Evolutionary conservation across 2,113 vertebrate genomes (phyloP), one percentile per base, ranked within the genome.

Genomic region (Gallinago jamesoni): DNA sequence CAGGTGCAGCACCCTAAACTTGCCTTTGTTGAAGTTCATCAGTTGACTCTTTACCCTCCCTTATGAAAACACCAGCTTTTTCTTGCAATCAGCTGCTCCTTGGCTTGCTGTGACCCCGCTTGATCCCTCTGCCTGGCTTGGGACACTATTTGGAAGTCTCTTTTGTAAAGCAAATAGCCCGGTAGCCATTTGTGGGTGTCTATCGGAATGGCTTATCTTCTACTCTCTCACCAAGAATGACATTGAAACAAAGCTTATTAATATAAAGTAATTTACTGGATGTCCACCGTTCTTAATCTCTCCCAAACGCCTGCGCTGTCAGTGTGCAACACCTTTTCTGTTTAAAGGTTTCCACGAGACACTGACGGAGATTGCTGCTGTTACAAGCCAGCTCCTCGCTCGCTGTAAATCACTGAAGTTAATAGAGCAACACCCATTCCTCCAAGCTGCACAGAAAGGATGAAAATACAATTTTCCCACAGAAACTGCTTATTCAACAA

Each of bases 401-500:
- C 74, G 39, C 55, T 93, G 92, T 95, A 91, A 95, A 96, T 96
- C 91, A 83, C 83, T 78, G 66, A 76, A 86, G 68, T 70, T 94
- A 91, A 77, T 66, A 95, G 67, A 92, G 87, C 87, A 90, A 88
- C 93, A 83, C 84, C 94, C 82, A 73, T 94, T 96, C 95, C 85
- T 90, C 60, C 31, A 43, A 70, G 69, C 80, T 64, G 60, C 70
- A 78, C 45, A 78, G 75, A 93, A 94, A 94, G 70, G 48, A 87
- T 79, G 85, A 94, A 96, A 97, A 94, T 80, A 90, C 57, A 83
- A 50, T 96, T 96, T 91, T 72, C 75, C 70, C 85, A 48, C 59
- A 80, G 87, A 93, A 96, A 95, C 55, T 93, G 92, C 90, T 94
- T 95, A 93, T 90, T 93, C 92, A 90, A 93, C 94, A 90, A 90